These are phyloP conservation scores for Lepidurus arcticus DNA, from an alignment of 1,140 invertebrate genomes.

Conservation along the genomic window DNA sequence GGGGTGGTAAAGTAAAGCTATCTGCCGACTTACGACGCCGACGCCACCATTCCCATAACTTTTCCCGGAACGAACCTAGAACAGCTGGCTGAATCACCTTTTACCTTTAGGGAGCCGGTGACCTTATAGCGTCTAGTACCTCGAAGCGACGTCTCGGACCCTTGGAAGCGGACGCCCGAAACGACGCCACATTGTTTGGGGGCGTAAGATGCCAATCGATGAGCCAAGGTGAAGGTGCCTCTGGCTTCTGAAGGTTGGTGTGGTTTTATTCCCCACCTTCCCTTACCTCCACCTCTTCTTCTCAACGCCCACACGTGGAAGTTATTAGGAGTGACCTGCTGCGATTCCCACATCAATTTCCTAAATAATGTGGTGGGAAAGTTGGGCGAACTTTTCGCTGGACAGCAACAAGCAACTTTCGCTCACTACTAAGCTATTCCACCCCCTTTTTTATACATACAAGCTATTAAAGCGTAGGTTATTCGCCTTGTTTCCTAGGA, in stretches of 20 bases:
- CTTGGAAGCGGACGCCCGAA: background rate
- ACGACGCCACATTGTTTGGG: background rate
- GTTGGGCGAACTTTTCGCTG: background rate
- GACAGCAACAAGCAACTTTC: background rate
- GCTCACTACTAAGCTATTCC: background rate
- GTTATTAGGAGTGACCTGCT: background rate
- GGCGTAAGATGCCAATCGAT: slow-evolving; percentile 13
- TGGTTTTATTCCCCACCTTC: background rate
- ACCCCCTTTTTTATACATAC: background rate
- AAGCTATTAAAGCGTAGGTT: background rate
- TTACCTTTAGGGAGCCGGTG: background rate
- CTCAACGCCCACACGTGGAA: background rate
- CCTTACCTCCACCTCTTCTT: background rate
- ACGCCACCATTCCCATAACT: background rate
- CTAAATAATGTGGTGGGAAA: background rate
- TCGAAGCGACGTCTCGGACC: background rate
- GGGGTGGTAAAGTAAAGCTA: too few relatives aligned
- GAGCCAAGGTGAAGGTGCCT: slow-evolving; percentile 20
- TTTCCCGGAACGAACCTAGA: background rate
- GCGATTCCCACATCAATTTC: background rate
- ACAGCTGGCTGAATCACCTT: slow-evolving; percentile 13
- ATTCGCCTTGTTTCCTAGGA: background rate
- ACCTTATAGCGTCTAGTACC: background rate
- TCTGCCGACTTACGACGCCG: too few relatives aligned
- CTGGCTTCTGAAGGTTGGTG: background rate